Evolutionary conservation across 1,140 invertebrate species (phyloP).

Genomic region (Diachasma alloeum): DNA sequence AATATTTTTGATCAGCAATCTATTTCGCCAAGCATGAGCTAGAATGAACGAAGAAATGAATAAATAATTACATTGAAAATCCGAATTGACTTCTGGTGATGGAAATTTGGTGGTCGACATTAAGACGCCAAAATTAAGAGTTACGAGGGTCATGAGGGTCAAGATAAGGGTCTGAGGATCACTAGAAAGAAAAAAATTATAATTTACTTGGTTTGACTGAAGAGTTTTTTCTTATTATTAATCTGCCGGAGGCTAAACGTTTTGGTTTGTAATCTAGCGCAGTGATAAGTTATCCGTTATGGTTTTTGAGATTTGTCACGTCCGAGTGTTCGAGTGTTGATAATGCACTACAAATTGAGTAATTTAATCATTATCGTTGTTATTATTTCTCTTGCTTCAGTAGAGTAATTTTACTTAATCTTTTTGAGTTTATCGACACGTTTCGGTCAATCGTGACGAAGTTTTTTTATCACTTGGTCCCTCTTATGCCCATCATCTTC

Average conservation of each 20-base stretch:
- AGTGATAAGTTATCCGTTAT: constrained; percentile 18
- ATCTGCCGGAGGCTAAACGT: neutral
- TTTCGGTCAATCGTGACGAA: too few relatives aligned
- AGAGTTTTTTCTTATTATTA: constrained; percentile 4
- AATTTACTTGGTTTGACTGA: neutral
- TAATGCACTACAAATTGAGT: neutral
- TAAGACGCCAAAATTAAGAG: too few relatives aligned
- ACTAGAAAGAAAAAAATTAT: neutral
- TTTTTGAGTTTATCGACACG: neutral
- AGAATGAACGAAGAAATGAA: too few relatives aligned
- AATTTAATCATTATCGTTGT: neutral
- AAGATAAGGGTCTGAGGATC: too few relatives aligned
- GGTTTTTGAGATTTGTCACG: constrained; percentile 22
- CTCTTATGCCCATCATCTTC: too few relatives aligned
- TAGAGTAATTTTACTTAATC: neutral
- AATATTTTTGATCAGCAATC: too few relatives aligned
- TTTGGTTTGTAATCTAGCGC: constrained; percentile 13
- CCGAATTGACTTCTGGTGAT: too few relatives aligned
- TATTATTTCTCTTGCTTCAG: neutral
- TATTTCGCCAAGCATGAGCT: too few relatives aligned
- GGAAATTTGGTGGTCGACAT: too few relatives aligned
- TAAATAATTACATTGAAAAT: too few relatives aligned
- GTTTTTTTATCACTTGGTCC: too few relatives aligned
- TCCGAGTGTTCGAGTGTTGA: constrained; percentile 10
- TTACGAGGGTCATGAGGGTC: too few relatives aligned